Percentiles rank a stretch among this genome's conserved stretches.
Evolutionary conservation across 2,888 invertebrate species (phyloP).

Genomic region (Acleris cristana): DNA sequence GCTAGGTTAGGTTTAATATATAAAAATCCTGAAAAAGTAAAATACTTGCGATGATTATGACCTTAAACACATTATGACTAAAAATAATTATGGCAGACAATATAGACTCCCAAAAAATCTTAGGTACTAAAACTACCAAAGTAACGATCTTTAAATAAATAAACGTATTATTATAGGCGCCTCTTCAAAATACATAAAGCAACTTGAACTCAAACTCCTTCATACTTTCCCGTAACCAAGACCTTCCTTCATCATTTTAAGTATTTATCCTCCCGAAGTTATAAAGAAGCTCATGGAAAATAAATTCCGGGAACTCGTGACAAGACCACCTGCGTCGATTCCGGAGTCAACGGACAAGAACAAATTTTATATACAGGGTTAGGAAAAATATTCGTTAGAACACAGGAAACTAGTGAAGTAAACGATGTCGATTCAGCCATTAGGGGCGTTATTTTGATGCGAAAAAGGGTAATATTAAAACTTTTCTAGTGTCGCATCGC

Average conservation of each 20-base stretch:
- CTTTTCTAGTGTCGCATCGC: too few species aligned
- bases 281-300: constrained; percentile 16
- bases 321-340: constrained; percentile 14
- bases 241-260: constrained; percentile 13
- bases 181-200: constrained; percentile 1
- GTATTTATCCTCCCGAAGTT: constrained; percentile 17
- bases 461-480: too few species aligned
- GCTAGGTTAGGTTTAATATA: too few species aligned
- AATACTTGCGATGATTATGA: too few species aligned
- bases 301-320: constrained; percentile 13
- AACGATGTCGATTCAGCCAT: too few species aligned
- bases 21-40: too few species aligned
- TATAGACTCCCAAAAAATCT: too few species aligned
- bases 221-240: not conserved
- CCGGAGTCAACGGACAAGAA: constrained; percentile 3
- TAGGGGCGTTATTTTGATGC: too few species aligned
- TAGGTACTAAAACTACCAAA: too few species aligned
- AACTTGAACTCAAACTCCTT: constrained; percentile 6
- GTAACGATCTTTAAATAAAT: too few species aligned
- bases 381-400: not conserved
- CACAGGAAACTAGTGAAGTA: not conserved
- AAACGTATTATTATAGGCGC: not conserved
- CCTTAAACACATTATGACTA: too few species aligned
- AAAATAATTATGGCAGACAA: too few species aligned
- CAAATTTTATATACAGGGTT: not conserved